Evolutionary conservation across 2,888 invertebrate genomes (phyloP).

Genomic region (Cremastobaeus sp.): DNA sequence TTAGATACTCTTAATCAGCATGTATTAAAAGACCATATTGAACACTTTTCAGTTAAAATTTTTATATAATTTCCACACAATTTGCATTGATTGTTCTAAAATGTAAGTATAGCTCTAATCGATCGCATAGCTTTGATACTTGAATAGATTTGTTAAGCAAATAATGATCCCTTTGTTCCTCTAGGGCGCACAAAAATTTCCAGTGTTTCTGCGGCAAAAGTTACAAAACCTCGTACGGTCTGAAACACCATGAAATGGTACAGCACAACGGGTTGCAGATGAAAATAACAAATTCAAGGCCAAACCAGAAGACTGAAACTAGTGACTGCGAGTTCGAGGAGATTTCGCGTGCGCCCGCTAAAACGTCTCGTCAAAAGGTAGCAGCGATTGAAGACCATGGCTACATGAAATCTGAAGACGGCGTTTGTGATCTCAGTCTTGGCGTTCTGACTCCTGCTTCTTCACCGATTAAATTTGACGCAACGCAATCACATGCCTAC

Average conservation of each 20-base stretch:
- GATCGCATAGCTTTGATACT: too few relatives aligned
- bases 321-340: constrained; percentile 50
- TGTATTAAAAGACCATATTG: too few relatives aligned
- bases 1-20: too few relatives aligned
- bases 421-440: constrained; percentile 66
- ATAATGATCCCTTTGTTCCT: too few relatives aligned
- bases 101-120: too few relatives aligned
- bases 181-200: constrained; percentile 88
- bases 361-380: constrained; percentile 64
- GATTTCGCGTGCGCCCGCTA: constrained; percentile 42
- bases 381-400: constrained; percentile 73
- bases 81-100: too few relatives aligned
- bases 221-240: constrained; percentile 89
- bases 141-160: too few relatives aligned
- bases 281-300: constrained; percentile 45
- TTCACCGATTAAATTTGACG: constrained; percentile 67
- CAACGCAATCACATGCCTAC: constrained; percentile 16
- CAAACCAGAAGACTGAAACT: constrained; percentile 48
- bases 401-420: constrained; percentile 71
- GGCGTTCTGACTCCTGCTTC: constrained; percentile 74
- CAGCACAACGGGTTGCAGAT: constrained; percentile 72
- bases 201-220: constrained; percentile 92
- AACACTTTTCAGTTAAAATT: too few relatives aligned
- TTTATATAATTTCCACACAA: too few relatives aligned
- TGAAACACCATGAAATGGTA: constrained; percentile 85